Evolutionary conservation across 2,888 invertebrate species (phyloP).

Genomic region (Oscheius myriophilus): DNA sequence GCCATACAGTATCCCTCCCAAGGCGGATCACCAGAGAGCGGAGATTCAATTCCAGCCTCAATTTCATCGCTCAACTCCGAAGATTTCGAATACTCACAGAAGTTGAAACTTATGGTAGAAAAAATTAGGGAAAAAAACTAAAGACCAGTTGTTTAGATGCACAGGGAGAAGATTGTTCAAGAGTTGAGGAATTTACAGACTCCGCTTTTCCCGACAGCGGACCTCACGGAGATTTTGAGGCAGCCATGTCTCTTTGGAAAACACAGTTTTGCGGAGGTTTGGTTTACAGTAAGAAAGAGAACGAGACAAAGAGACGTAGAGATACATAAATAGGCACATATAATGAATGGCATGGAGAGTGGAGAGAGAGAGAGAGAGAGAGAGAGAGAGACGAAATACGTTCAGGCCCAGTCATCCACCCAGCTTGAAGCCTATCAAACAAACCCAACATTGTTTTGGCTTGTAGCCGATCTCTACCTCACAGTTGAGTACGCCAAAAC

Average conservation of each 20-base stretch:
- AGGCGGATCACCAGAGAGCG: slow-evolving; percentile 9
- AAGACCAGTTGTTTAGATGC: slow-evolving; percentile 3
- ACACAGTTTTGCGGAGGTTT: slow-evolving; percentile 14
- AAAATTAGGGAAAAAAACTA: neutral
- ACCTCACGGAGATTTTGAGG: slow-evolving; percentile 10
- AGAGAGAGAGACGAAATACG: neutral
- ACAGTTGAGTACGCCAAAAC: slow-evolving; percentile 56
- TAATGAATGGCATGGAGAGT: no score
- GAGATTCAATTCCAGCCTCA: slow-evolving; percentile 9
- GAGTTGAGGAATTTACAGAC: neutral
- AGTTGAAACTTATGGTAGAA: slow-evolving; percentile 23
- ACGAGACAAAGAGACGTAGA: neutral
- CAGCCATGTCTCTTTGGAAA: slow-evolving; percentile 24
- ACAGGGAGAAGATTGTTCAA: slow-evolving; percentile 22
- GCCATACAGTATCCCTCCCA: slow-evolving; percentile 19
- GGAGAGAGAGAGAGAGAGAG: neutral
- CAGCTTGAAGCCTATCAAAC: slow-evolving; percentile 6
- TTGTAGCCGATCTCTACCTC: slow-evolving; percentile 51
- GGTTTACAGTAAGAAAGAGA: neutral
- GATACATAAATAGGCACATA: neutral
- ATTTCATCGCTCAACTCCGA: slow-evolving; percentile 11
- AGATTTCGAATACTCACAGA: slow-evolving; percentile 25
- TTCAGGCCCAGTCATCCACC: neutral
- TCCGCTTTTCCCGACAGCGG: slow-evolving; percentile 14
- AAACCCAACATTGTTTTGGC: slow-evolving; percentile 50